Conservation (phyloP, 2,113 vertebrate genomes). For the Hemibagrus wyckioides region DNA sequence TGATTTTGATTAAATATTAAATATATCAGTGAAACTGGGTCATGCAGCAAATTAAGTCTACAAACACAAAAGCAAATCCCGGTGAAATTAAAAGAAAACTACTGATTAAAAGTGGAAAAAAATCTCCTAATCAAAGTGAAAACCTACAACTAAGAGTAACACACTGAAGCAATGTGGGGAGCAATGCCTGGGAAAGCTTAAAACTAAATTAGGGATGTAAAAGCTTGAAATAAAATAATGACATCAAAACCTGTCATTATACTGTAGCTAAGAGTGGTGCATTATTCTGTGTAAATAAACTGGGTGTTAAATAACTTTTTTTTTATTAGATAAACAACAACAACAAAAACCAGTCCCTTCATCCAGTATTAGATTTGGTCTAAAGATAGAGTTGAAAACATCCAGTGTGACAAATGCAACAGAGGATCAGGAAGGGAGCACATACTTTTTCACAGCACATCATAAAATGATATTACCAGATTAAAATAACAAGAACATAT, state of each 20-base stretch:
- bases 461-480: background rate
- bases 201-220: background rate
- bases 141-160: background rate
- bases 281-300: conserved; percentile 5
- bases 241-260: background rate
- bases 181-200: too few relatives aligned
- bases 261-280: background rate
- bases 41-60: background rate
- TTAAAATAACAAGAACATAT: background rate
- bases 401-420: background rate
- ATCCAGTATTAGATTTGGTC: background rate
- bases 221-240: background rate
- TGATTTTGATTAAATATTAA: background rate
- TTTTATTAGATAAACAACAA: background rate
- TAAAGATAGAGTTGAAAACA: background rate
- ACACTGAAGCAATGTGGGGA: background rate
- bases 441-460: background rate
- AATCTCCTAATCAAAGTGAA: background rate
- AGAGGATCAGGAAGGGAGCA: background rate
- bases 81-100: background rate
- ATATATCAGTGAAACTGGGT: background rate
- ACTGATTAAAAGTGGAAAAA: background rate
- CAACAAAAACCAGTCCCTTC: background rate
- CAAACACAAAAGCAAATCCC: background rate
- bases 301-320: background rate